Percentiles rank a stretch among this genome's conserved stretches.
phyloP scores from a whole-genome alignment of 1,140 invertebrate genomes.

The Parapsyche elsis region DNA sequence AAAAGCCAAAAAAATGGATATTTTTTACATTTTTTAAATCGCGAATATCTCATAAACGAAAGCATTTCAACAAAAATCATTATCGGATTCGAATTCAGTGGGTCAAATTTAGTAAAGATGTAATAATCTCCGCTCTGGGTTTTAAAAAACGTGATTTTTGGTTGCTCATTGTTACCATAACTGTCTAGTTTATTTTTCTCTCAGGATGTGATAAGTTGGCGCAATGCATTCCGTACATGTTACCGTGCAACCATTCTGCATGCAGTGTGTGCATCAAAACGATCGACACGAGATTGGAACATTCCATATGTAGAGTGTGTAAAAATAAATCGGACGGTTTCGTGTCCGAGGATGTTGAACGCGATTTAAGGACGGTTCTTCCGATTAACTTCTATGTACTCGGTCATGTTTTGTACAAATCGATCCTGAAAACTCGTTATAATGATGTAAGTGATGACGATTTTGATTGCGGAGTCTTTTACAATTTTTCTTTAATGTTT shows the following conservation, averaged over 20 bases:
- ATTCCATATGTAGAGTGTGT: slow-evolving; percentile 62
- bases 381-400: slow-evolving; percentile 62
- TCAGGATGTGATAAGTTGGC: neutral
- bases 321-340: slow-evolving; percentile 58
- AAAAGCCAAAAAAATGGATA: too few species aligned
- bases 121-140: too few species aligned
- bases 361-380: slow-evolving; percentile 57
- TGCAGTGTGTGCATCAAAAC: slow-evolving; percentile 63
- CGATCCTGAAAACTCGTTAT: neutral
- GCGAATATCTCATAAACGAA: too few species aligned
- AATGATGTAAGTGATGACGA: neutral
- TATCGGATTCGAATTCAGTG: too few species aligned
- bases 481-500: too few species aligned
- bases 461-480: too few species aligned
- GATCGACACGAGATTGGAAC: slow-evolving; percentile 59
- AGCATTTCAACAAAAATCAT: too few species aligned
- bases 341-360: slow-evolving; percentile 54
- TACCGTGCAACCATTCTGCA: slow-evolving; percentile 63
- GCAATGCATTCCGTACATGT: slow-evolving; percentile 59
- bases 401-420: neutral
- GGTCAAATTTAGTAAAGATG: too few species aligned
- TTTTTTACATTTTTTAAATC: too few species aligned
- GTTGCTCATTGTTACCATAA: too few species aligned
- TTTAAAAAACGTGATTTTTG: too few species aligned
- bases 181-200: too few species aligned